These are phyloP conservation scores for Mastomys natalensis DNA, from an alignment of 2,113 vertebrate genomes.

Conservation along the genomic window DNA sequence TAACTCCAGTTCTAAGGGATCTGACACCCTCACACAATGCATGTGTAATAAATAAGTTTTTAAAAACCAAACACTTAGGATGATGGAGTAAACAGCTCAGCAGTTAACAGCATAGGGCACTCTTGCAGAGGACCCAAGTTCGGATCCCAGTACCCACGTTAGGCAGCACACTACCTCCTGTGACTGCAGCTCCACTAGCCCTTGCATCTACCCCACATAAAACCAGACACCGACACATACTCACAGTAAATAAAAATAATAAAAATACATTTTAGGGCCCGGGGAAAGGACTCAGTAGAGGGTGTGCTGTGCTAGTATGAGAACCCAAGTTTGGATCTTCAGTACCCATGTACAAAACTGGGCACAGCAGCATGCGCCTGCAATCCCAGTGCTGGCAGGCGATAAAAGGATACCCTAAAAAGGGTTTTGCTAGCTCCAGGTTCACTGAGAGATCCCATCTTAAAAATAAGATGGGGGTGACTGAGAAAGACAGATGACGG, in stretches of 20 bases:
- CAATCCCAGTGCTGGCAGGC: background rate
- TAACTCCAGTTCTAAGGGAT: background rate
- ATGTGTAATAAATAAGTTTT: background rate
- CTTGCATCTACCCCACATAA: background rate
- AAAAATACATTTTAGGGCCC: background rate
- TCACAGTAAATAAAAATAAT: background rate
- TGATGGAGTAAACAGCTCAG: background rate
- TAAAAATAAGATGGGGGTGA: background rate
- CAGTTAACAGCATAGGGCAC: background rate
- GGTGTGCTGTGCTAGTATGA: background rate
- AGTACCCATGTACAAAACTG: background rate
- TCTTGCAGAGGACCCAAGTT: background rate
- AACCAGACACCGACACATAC: background rate
- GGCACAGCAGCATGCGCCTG: background rate
- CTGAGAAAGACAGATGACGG: background rate
- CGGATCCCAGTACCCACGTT: no score
- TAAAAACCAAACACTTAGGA: background rate
- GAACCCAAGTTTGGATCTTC: background rate
- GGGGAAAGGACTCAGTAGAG: background rate
- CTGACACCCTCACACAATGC: background rate
- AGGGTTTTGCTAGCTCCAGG: background rate
- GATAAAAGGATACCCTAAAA: accelerated
- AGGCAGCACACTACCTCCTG: background rate
- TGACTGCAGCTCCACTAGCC: background rate
- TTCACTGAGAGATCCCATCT: background rate